Conservation (phyloP, 92 coral and sea anemone species). For the Epizoanthus rinbou region DNA sequence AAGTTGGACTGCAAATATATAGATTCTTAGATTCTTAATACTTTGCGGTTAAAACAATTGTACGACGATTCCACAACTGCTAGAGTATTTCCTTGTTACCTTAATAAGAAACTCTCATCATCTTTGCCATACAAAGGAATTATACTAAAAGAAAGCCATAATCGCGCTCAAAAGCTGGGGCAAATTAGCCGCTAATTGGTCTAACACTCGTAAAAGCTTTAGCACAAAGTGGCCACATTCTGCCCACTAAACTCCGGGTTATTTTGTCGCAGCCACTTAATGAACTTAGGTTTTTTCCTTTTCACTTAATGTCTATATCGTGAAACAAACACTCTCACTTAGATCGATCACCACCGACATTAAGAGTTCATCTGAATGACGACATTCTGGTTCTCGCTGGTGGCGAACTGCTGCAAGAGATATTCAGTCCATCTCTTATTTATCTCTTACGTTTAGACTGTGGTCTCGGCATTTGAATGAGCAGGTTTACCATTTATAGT, state of each 20-base stretch:
- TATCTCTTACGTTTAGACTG: conserved; percentile 50
- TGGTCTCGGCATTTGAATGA: conserved; percentile 56
- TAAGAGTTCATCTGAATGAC: not conserved
- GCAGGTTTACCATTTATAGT: not conserved
- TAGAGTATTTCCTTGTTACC: not conserved
- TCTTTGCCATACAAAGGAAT: conserved; percentile 1
- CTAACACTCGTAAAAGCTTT: conserved; percentile 15
- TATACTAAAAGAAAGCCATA: not conserved
- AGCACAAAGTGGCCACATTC: not conserved
- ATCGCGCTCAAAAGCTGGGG: conserved; percentile 17
- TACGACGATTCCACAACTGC: conserved; percentile 13
- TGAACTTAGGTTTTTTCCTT: not conserved
- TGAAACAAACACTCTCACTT: not conserved
- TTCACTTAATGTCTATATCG: not conserved
- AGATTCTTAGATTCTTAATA: not conserved
- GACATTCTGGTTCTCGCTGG: not conserved
- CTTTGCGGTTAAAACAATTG: conserved; percentile 7
- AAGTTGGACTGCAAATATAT: not conserved
- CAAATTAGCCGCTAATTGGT: conserved; percentile 69
- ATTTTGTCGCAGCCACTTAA: conserved; percentile 21
- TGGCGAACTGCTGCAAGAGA: not conserved
- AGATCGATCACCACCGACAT: not conserved
- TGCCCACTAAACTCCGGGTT: not conserved
- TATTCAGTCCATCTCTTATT: no score
- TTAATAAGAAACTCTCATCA: conserved; percentile 7